These are phyloP conservation scores for Cylloceria caligata DNA, from an alignment of 2,888 invertebrate genomes.

Conservation along the genomic window DNA sequence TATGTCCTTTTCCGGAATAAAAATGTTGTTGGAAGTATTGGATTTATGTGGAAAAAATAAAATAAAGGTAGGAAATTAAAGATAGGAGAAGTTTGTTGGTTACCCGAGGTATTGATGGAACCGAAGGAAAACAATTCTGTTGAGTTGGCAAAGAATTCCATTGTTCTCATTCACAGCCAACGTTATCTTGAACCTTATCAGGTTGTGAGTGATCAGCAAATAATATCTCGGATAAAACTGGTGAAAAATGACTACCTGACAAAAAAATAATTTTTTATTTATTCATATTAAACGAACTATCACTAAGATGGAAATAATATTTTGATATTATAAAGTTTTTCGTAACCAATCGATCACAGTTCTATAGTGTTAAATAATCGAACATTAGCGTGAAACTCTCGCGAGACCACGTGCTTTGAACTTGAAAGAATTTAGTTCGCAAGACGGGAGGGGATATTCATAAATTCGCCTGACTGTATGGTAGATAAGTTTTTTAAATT, in stretches of 20 bases:
- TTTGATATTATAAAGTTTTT: no score
- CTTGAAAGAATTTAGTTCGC: slow-evolving; percentile 9
- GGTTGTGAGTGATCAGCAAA: neutral
- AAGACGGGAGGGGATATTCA: slow-evolving; percentile 5
- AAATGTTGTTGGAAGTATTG: slow-evolving; percentile 36
- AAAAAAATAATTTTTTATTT: no score
- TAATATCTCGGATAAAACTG: neutral
- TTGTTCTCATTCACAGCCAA: slow-evolving; percentile 13
- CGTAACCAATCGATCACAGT: neutral
- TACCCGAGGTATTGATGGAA: slow-evolving; percentile 32
- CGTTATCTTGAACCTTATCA: neutral
- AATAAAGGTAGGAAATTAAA: neutral
- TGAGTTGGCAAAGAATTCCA: slow-evolving; percentile 34
- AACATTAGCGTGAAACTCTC: neutral
- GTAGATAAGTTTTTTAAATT: slow-evolving; percentile 44
- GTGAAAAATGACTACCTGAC: no score
- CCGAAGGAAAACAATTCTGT: slow-evolving; percentile 37
- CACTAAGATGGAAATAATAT: no score
- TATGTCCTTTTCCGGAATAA: slow-evolving; percentile 14
- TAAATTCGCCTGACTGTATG: slow-evolving; percentile 23
- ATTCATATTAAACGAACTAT: neutral
- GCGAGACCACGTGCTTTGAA: slow-evolving; percentile 7
- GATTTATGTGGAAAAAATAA: slow-evolving; percentile 25
- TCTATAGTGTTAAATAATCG: neutral
- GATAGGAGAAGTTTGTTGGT: slow-evolving; percentile 22